Evolutionary conservation across 92 coral and sea anemone species (phyloP), one percentile per base, ranked within the genome.

Genomic region (Umimayanthus kanabou): DNA sequence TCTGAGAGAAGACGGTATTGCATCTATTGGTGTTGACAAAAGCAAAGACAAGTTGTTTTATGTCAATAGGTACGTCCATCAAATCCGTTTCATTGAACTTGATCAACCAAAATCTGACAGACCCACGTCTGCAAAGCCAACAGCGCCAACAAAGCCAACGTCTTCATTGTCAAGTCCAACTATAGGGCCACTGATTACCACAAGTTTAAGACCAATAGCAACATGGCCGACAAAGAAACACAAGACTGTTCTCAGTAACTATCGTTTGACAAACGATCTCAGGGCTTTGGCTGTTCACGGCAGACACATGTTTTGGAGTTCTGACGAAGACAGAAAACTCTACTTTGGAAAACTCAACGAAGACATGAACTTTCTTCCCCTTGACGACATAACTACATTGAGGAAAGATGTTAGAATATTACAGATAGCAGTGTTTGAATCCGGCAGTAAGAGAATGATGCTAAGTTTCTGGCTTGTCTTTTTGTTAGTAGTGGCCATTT

Each of bases 281-380:
- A 28, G 26, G 47, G 83, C 83, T 1, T 15, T 79, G 69, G 71
- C 83, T 7, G 70, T 79, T 4, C 28, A 29, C 29, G 83, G 83
- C 18, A 79, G 71, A 28, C 14, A 79, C 45, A 30, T 79, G 83
- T 79, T 55, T 33, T 79, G 83, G 83, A 50, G 43, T 33, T 79
- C 83, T 20, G 37, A 15, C 43, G 70, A 29, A 15, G 43, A 79
- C 9, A 29, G 67, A 14, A 53, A 79, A 53, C 57, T 79, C 20
- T 79, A 79, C 40, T 20, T 29, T 11, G 83, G 83, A 53, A 79
- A 55, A 30, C 83, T 79, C 13, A 79, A 79, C 61, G 71, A 79
- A 55, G 83, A 79, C 39, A 79, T 50, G 83, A 53, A 55, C 43
- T 79, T 79, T 79, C 71, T 79, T 9, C 83, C 83, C 9, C 30